phyloP scores from a whole-genome alignment of 2,113 vertebrate genomes.

The Melozone crissalis region DNA sequence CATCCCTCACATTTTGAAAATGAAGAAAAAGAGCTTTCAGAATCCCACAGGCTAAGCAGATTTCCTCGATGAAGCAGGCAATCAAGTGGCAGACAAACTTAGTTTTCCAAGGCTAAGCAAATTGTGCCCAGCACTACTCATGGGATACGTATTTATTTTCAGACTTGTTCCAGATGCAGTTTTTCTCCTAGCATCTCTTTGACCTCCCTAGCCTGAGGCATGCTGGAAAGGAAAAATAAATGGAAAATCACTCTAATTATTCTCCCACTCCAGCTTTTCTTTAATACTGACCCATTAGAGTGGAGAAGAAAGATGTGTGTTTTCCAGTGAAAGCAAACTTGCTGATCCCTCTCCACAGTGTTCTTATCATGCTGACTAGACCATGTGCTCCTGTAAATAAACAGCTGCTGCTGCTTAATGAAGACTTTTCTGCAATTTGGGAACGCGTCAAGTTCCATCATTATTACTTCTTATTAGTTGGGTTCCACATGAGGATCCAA shows the following conservation, averaged over 20 bases:
- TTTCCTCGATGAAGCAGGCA: slow-evolving; percentile 37
- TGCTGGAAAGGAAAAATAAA: slow-evolving; percentile 10
- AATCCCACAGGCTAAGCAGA: background rate
- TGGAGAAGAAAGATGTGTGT: background rate
- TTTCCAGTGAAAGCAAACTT: slow-evolving; percentile 28
- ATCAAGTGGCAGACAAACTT: slow-evolving; percentile 32
- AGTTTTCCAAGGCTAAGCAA: slow-evolving; percentile 31
- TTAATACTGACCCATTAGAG: background rate
- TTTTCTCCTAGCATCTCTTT: slow-evolving; percentile 7
- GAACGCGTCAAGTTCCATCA: background rate
- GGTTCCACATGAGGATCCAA: background rate
- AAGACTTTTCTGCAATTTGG: slow-evolving; percentile 13
- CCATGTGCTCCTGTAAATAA: slow-evolving; percentile 31
- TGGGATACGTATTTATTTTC: slow-evolving; percentile 22
- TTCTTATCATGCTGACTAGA: slow-evolving; percentile 26
- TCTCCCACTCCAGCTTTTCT: slow-evolving; percentile 4
- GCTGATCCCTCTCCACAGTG: slow-evolving; percentile 7
- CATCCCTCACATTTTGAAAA: background rate
- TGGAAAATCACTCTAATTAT: slow-evolving; percentile 43
- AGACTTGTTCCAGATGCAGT: slow-evolving; percentile 30
- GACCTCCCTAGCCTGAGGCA: slow-evolving; percentile 32
- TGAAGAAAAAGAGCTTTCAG: background rate
- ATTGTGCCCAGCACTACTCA: slow-evolving; percentile 18
- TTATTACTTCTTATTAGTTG: background rate
- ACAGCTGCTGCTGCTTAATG: slow-evolving; percentile 42